These are phyloP conservation scores for Drosophila hydei DNA, from an alignment of 1,140 invertebrate genomes.

Conservation along the genomic window DNA sequence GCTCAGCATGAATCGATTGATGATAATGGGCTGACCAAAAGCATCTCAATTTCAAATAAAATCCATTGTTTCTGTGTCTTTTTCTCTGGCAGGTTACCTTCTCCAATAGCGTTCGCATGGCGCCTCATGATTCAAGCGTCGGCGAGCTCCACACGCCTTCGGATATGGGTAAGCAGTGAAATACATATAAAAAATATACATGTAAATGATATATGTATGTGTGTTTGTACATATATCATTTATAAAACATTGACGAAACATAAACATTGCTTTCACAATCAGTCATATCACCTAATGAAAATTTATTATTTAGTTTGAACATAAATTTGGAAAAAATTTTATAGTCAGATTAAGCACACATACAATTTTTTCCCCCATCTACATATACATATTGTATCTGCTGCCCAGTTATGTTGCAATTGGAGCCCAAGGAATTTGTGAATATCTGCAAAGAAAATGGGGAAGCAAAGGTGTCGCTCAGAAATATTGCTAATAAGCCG, in stretches of 20 bases:
- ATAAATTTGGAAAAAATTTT: constrained; percentile 21
- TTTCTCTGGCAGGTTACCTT: constrained; percentile 70
- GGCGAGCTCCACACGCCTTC: constrained; percentile 54
- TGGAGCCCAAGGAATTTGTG: constrained; percentile 90
- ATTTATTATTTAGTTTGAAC: constrained; percentile 9
- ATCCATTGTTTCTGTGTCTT: constrained; percentile 31
- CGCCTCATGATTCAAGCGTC: constrained; percentile 50
- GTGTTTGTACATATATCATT: neutral
- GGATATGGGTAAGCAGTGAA: constrained; percentile 38
- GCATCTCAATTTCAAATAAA: constrained; percentile 21
- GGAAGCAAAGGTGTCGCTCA: constrained; percentile 56
- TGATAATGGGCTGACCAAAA: neutral
- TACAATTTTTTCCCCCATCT: neutral
- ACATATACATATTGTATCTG: constrained; percentile 21
- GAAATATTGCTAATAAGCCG: constrained; percentile 35
- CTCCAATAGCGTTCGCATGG: constrained; percentile 61
- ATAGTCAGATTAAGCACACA: constrained; percentile 15
- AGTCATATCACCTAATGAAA: neutral
- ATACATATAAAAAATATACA: neutral
- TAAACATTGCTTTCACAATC: constrained; percentile 12
- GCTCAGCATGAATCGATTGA: constrained; percentile 50
- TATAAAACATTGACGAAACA: neutral
- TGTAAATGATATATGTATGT: neutral
- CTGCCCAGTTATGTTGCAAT: constrained; percentile 67
- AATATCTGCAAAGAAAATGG: constrained; percentile 83